A percentile compares a stretch with the other conserved stretches of the same genome.
These are phyloP conservation scores for Tor tambroides DNA, from an alignment of 2,113 vertebrate genomes.

Conservation along the genomic window DNA sequence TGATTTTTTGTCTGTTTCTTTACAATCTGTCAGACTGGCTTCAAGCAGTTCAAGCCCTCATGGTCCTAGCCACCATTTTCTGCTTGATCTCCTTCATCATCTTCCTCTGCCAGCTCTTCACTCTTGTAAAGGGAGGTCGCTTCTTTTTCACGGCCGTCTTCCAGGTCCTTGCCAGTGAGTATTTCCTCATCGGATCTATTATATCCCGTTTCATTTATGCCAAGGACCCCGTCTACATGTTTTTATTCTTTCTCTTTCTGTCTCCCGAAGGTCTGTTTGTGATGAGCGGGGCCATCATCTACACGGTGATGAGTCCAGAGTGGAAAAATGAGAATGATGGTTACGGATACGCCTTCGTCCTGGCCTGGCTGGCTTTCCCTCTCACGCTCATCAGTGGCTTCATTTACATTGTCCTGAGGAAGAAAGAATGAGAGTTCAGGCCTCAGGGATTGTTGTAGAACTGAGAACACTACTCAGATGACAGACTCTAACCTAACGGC, in stretches of 20 bases:
- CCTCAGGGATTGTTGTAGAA: slow-evolving; percentile 14
- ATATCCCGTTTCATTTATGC: slow-evolving; percentile 29
- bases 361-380: slow-evolving; percentile 96
- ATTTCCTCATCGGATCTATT: slow-evolving; percentile 40
- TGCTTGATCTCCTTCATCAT: slow-evolving; percentile 90
- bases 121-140: slow-evolving; percentile 90
- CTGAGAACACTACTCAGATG: slow-evolving; percentile 55
- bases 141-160: slow-evolving; percentile 94
- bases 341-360: slow-evolving; percentile 87
- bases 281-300: slow-evolving; percentile 94
- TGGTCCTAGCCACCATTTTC: slow-evolving; percentile 95
- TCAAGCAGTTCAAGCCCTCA: slow-evolving; percentile 95
- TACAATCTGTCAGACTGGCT: slow-evolving; percentile 84
- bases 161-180: slow-evolving; percentile 94
- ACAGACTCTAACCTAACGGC: slow-evolving; percentile 44
- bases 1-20: neutral
- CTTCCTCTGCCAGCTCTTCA: slow-evolving; percentile 96
- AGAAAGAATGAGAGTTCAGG: slow-evolving; percentile 82
- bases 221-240: neutral
- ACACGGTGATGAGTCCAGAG: slow-evolving; percentile 85
- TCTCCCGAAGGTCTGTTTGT: slow-evolving; percentile 86
- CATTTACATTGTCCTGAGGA: slow-evolving; percentile 93
- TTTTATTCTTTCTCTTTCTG: neutral
- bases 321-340: fast-evolving
- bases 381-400: slow-evolving; percentile 89